phyloP scores from a whole-genome alignment of 2,797 vertebrate genomes.

The Holocentrus rufus region DNA sequence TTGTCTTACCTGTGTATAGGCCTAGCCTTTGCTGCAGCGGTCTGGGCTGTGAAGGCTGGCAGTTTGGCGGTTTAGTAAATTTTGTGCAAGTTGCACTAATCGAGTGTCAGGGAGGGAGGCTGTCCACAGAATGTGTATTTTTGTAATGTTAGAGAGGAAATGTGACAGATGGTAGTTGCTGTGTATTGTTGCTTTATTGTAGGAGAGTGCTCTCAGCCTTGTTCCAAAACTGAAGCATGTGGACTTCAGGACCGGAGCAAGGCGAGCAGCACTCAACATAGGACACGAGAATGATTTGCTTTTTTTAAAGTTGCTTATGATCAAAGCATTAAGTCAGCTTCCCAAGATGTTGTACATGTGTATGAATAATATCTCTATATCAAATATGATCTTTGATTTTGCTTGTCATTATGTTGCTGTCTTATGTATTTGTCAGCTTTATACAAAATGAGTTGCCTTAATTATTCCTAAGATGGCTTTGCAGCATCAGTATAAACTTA shows the following conservation, averaged over 20 bases:
- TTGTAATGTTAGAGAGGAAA: constrained; percentile 35
- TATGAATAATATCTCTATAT: constrained; percentile 49
- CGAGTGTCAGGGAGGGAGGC: constrained; percentile 22
- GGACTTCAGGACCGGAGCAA: constrained; percentile 17
- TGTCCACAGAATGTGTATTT: constrained; percentile 37
- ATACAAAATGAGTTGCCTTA: constrained; percentile 59
- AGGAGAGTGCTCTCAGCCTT: constrained; percentile 31
- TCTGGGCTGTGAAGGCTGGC: constrained; percentile 32
- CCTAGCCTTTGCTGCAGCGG: constrained; percentile 20
- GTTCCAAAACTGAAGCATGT: constrained; percentile 10
- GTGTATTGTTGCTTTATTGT: constrained; percentile 36
- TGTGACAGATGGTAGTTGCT: constrained; percentile 36
- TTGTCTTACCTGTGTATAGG: constrained; percentile 49
- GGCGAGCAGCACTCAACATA: neutral
- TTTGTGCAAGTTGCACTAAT: constrained; percentile 26
- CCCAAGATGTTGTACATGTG: constrained; percentile 46
- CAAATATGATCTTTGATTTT: constrained; percentile 49
- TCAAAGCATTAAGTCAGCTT: constrained; percentile 34
- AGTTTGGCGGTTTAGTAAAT: neutral
- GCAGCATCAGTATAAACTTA: constrained; percentile 51
- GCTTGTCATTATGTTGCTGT: constrained; percentile 48
- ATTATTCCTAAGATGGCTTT: constrained; percentile 60
- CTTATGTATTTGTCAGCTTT: constrained; percentile 54
- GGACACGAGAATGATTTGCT: constrained; percentile 17
- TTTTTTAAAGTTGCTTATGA: constrained; percentile 41